Evolutionary conservation across 1,140 invertebrate genomes (phyloP).

Genomic region (Chrysopa pallens): DNA sequence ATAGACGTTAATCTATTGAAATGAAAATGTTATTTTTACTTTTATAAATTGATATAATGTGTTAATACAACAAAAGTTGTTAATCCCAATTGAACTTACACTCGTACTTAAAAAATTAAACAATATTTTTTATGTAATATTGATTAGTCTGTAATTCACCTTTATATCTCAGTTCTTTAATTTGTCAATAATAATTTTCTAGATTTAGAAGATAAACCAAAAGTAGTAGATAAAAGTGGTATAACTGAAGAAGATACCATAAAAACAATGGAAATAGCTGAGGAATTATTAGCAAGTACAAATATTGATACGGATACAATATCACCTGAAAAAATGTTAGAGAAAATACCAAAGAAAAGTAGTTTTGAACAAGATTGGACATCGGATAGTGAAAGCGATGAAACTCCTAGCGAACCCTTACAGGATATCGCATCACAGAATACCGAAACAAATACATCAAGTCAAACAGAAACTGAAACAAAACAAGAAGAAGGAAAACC

Average conservation of each 20-base stretch:
- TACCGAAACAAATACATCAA: background rate
- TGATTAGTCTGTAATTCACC: too few relatives aligned
- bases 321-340: constrained; percentile 13
- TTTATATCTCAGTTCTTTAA: too few relatives aligned
- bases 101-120: too few relatives aligned
- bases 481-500: constrained; percentile 5
- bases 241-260: constrained; percentile 13
- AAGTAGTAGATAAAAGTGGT: constrained; percentile 13
- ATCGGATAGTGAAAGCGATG: constrained; percentile 1
- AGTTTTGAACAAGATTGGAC: constrained; percentile 3
- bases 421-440: background rate
- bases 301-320: constrained; percentile 8
- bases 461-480: constrained; percentile 1
- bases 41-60: too few relatives aligned
- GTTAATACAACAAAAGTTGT: too few relatives aligned
- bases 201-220: constrained; percentile 19
- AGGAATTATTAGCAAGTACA: constrained; percentile 9
- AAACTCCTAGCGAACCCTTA: background rate
- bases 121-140: too few relatives aligned
- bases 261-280: constrained; percentile 9
- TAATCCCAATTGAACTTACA: too few relatives aligned
- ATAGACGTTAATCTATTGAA: too few relatives aligned
- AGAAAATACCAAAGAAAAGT: constrained; percentile 8
- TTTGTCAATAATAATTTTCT: too few relatives aligned
- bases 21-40: too few relatives aligned